A percentile compares a stretch with the other conserved stretches of the same genome.
phyloP scores from a whole-genome alignment of 2,113 vertebrate genomes.

The Cyprinus carpio region DNA sequence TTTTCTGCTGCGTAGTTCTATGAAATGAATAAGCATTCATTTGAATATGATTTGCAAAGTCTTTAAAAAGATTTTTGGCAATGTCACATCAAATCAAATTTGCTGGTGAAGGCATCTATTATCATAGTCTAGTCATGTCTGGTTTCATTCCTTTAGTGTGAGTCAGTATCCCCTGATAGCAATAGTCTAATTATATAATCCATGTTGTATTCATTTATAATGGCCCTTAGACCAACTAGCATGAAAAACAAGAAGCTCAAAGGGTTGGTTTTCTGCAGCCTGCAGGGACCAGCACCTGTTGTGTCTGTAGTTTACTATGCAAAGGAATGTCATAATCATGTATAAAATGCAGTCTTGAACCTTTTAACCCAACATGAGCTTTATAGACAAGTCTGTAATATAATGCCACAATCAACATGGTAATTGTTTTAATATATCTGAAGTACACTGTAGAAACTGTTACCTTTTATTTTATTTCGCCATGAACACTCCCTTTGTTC shows the following conservation, averaged over 20 bases:
- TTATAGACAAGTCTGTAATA: background rate
- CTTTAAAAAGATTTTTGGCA: background rate
- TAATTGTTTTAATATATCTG: background rate
- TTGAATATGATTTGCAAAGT: background rate
- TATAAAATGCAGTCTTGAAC: constrained; percentile 8
- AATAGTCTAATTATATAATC: constrained; percentile 30
- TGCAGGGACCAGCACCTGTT: constrained; percentile 15
- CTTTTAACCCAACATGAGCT: background rate
- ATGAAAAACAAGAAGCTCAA: background rate
- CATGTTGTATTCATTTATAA: constrained; percentile 23
- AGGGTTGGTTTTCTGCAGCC: background rate
- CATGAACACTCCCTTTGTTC: background rate
- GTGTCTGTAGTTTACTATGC: background rate
- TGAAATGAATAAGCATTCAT: background rate
- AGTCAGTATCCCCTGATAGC: constrained; percentile 2
- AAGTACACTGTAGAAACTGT: background rate
- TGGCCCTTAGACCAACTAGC: background rate
- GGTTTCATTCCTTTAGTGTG: constrained; percentile 22
- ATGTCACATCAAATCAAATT: background rate
- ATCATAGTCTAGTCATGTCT: background rate
- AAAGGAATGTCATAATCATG: background rate
- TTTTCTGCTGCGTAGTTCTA: background rate
- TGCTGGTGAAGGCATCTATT: background rate
- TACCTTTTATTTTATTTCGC: background rate
- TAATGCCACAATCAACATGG: background rate